Evolutionary conservation across 2,113 vertebrate species (phyloP), one percentile per base, ranked within the genome.

Genomic region (Cephalopterus ornatus): DNA sequence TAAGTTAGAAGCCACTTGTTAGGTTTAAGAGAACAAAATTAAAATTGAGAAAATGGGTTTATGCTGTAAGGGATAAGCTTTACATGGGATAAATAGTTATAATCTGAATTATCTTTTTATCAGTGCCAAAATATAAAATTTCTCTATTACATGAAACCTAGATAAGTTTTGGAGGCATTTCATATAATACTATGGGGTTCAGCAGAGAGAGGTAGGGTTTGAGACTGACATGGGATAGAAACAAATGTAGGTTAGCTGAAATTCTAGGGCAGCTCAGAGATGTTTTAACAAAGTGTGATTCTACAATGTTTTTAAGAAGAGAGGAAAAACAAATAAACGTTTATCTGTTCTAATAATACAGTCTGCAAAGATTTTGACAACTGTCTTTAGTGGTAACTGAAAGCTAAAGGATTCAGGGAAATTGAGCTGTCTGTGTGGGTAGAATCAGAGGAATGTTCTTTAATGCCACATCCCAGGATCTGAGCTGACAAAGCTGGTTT

Each of bases 301-400:
- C 65, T 67, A 26, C 41, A 41, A 44, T 62, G 44, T 46, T 91
- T 88, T 84, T 61, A 88, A 53, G 75, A 67, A 66, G 65, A 94
- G 71, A 88, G 20, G 46, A 74, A 90, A 94, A 88, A 5, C 70
- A 97, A 95, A 74, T 28, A 95, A 87, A 63, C 33, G 1, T 88
- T 92, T 92, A 78, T 28, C 46, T 86, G 35, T 75, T 93, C 77
- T 78, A 86, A 72, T 88, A 84, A 56, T 80, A 35, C 32, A 89
- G 52, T 86, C 73, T 95, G 49, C 35, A 77, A 78, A 94, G 83
- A 78, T 89, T 89, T 78, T 94, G 65, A 90, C 65, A 85, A 92
- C 32, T 55, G 41, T 61, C 93, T 94, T 90, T 47, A 87, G 73
- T 76, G 79, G 79, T 72, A 91, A 72, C 55, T 78, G 85, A 87